Conservation (phyloP, 2,797 vertebrate genomes). For the Artibeus lituratus region DNA sequence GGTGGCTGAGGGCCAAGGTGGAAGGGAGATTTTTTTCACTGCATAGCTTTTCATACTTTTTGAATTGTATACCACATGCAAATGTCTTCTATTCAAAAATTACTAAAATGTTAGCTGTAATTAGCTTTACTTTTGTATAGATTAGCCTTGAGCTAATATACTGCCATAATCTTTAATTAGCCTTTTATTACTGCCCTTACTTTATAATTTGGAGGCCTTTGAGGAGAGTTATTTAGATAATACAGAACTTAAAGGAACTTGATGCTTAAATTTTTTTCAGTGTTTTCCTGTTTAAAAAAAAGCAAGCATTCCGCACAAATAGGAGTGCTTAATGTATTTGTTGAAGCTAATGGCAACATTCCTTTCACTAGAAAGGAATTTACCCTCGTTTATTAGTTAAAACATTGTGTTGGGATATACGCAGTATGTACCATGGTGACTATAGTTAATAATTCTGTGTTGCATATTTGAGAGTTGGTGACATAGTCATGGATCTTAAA, state of each 20-base stretch:
- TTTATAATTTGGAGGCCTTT: conserved; percentile 13
- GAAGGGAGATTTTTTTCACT: background rate
- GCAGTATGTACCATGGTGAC: background rate
- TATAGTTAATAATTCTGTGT: background rate
- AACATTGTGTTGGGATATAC: background rate
- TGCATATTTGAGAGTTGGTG: background rate
- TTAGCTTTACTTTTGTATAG: background rate
- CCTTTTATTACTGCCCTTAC: background rate
- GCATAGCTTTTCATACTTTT: background rate
- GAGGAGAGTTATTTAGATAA: background rate
- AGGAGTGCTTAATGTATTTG: background rate
- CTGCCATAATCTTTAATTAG: background rate
- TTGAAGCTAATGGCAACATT: conserved; percentile 13
- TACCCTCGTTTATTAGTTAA: background rate
- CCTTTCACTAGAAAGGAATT: conserved; percentile 12
- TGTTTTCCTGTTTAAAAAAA: background rate
- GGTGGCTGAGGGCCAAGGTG: background rate
- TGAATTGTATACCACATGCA: background rate
- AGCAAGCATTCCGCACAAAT: background rate
- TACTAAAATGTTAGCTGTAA: background rate
- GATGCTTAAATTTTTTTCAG: background rate
- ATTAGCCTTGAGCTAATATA: background rate
- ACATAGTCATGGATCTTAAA: background rate
- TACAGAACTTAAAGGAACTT: background rate
- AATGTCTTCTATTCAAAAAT: background rate